Evolutionary conservation across 2,888 invertebrate genomes (phyloP).

Genomic region (Auanema freiburgensis): DNA sequence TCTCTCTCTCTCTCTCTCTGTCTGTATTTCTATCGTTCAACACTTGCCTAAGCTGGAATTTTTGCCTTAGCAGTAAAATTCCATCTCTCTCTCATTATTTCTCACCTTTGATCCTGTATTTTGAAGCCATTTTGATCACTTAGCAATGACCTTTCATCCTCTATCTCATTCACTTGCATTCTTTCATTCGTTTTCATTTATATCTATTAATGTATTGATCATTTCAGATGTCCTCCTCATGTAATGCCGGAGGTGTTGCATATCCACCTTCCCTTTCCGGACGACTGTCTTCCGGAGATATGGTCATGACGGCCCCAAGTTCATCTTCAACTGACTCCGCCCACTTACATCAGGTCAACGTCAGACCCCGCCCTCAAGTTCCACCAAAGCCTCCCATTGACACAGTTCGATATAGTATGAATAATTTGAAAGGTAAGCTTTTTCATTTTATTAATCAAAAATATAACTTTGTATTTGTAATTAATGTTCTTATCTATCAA

Average conservation of each 20-base stretch:
- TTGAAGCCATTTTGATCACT: too few species aligned
- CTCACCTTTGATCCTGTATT: too few species aligned
- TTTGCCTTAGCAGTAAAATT: too few species aligned
- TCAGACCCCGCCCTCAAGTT: conserved; percentile 52
- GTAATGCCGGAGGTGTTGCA: too few species aligned
- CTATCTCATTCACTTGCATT: conserved; percentile 9
- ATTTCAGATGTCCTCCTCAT: too few species aligned
- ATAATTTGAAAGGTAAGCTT: conserved; percentile 79
- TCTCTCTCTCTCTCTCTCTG: too few species aligned
- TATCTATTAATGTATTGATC: not conserved
- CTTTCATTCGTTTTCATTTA: not conserved
- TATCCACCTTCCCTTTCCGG: too few species aligned
- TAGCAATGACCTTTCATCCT: conserved; percentile 3
- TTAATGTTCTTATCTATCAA: not conserved
- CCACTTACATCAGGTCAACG: conserved; percentile 33
- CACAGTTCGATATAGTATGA: conserved; percentile 90
- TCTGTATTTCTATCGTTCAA: too few species aligned
- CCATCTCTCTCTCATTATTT: too few species aligned
- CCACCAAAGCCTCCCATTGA: conserved; percentile 76
- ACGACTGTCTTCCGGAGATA: too few species aligned
- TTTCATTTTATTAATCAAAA: not conserved
- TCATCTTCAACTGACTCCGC: conserved; percentile 6
- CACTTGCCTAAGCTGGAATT: too few species aligned
- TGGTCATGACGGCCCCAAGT: not conserved
- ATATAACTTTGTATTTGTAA: not conserved